Evolutionary conservation across 2,888 invertebrate genomes (phyloP).

Genomic region (Actias luna): DNA sequence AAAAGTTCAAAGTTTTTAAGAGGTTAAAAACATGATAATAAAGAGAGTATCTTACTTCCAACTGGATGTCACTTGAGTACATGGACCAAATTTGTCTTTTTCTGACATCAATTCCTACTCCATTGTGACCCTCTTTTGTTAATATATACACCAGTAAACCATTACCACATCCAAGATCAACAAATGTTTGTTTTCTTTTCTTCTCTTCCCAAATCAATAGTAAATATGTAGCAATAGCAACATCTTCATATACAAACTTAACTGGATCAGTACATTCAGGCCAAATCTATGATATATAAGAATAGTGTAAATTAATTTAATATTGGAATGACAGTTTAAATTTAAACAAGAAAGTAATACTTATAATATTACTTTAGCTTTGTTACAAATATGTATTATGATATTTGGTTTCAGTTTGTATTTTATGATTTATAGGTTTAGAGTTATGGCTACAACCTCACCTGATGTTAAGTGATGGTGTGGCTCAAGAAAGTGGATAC

Average conservation of each 20-base stretch:
- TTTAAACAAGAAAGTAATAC: too few species aligned
- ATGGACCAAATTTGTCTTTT: slow-evolving; percentile 94
- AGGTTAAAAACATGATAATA: not conserved
- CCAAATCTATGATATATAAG: slow-evolving; percentile 85
- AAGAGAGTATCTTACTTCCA: slow-evolving; percentile 80
- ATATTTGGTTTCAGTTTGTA: too few species aligned
- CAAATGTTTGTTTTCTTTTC: slow-evolving; percentile 84
- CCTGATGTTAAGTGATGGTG: too few species aligned
- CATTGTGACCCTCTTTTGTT: slow-evolving; percentile 90
- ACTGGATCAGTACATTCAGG: slow-evolving; percentile 95
- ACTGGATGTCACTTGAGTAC: slow-evolving; percentile 83
- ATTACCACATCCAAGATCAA: slow-evolving; percentile 99
- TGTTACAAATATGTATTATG: too few species aligned
- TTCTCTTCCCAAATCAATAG: slow-evolving; percentile 89
- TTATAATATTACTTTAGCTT: too few species aligned
- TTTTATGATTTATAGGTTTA: too few species aligned
- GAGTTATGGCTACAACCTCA: too few species aligned
- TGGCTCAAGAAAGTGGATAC: too few species aligned
- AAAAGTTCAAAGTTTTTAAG: too few species aligned
- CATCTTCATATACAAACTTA: slow-evolving; percentile 98
- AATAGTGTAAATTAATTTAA: not conserved
- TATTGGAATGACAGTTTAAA: not conserved
- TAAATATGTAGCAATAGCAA: slow-evolving; percentile 95
- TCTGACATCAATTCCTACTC: slow-evolving; percentile 92
- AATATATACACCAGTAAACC: slow-evolving; percentile 95